Evolutionary conservation across 2,888 invertebrate genomes (phyloP), one percentile per base, ranked within the genome.

Genomic region (Notocelia uddmanniana): DNA sequence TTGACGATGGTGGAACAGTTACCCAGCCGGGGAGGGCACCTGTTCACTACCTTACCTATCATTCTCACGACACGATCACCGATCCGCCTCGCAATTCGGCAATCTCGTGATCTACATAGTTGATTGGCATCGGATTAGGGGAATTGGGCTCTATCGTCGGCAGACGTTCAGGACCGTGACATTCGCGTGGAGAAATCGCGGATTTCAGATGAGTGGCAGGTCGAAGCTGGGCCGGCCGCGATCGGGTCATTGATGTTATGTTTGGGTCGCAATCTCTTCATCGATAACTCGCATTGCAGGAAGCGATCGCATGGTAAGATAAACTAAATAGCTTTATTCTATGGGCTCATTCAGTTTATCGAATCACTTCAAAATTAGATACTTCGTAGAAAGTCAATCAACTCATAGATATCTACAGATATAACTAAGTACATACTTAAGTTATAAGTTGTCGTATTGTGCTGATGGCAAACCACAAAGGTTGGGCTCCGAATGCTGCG

Each of bases 101-200:
- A 86, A 90, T 92, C 89, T 90, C 84, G 83, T 89, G 91, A 89
- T 91, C 93, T 89, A 93, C 89, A 91, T 92, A 87, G 86, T 84
- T 89, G 92, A 93, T 93, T 92, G 89, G 90, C 85, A 83, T 87
- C 90, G 89, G 89, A 89, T 93, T 89, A 87, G 83, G 81, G 83
- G 85, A 91, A 92, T 90, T 89, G 83, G 89, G 86, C 82, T 88
- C 80, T 79, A 80, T 80, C 82, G 83, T 83, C 84, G 80, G 80
- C 81, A 81, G 77, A 83, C 83, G 83, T 82, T 87, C 85, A 81
- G 84, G 81, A 85, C 87, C 90, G 88, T 90, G 89, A 91, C 89
- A 89, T 89, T 90, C 84, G 87, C 88, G 85, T 83, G 82, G 89
- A 86, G 88, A 91, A 89, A 90, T 89, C 86, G 81, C 79, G 76